Percentiles rank a stretch among this genome's conserved stretches.
Evolutionary conservation across 1,140 invertebrate species (phyloP).

Genomic region (Musca domestica): DNA sequence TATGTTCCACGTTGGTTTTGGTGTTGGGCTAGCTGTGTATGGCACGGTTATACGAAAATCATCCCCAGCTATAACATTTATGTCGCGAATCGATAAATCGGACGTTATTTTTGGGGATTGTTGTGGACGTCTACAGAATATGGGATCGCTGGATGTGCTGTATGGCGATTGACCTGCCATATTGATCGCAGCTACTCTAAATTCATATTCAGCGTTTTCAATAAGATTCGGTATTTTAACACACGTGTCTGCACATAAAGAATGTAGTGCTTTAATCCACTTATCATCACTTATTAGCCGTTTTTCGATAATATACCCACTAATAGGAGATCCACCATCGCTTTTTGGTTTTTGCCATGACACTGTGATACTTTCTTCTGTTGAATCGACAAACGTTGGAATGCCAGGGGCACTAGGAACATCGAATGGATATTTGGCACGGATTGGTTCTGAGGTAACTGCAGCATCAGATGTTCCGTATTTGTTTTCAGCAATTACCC

Average conservation of each 20-base stretch:
- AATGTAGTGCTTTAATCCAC: slow-evolving; percentile 86
- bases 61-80: slow-evolving; percentile 93
- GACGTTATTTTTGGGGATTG: slow-evolving; percentile 90
- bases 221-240: slow-evolving; percentile 83
- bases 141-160: slow-evolving; percentile 86
- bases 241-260: slow-evolving; percentile 75
- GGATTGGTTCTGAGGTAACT: slow-evolving; percentile 81
- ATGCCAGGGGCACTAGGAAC: slow-evolving; percentile 85
- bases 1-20: slow-evolving; percentile 83
- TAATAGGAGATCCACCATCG: slow-evolving; percentile 89
- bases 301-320: slow-evolving; percentile 92
- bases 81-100: slow-evolving; percentile 88
- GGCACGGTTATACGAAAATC: slow-evolving; percentile 95
- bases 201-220: slow-evolving; percentile 96
- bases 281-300: slow-evolving; percentile 82
- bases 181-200: slow-evolving; percentile 94
- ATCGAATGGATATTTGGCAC: slow-evolving; percentile 95
- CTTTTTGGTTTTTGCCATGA: slow-evolving; percentile 90
- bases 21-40: slow-evolving; percentile 82
- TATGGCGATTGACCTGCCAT: slow-evolving; percentile 91
- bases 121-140: slow-evolving; percentile 82
- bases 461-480: slow-evolving; percentile 93
- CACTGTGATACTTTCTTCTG: slow-evolving; percentile 91
- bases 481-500: slow-evolving; percentile 96
- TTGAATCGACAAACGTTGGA: slow-evolving; percentile 81